phyloP scores from a whole-genome alignment of 2,113 vertebrate genomes.

The Setophaga kirtlandii region DNA sequence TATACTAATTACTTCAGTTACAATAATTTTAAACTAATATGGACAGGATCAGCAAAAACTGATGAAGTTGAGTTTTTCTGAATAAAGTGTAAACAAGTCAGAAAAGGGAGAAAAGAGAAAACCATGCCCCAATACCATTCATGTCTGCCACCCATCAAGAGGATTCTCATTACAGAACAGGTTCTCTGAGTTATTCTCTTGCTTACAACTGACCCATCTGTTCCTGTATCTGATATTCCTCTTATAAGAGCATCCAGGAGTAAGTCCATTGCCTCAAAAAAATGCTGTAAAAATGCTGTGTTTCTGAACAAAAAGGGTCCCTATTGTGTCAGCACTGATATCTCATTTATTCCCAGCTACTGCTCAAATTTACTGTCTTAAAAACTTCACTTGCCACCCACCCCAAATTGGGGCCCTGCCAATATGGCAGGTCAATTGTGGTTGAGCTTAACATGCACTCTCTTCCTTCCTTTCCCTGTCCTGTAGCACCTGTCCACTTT shows the following conservation, averaged over 20 bases:
- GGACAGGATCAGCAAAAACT: neutral
- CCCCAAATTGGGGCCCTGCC: fast-evolving
- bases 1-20: neutral
- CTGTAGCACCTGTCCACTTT: neutral
- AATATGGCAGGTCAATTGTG: fast-evolving
- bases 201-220: neutral
- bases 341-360: neutral
- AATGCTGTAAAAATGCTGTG: neutral
- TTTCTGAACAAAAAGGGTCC: neutral
- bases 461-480: neutral
- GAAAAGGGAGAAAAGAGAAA: neutral
- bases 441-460: neutral
- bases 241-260: neutral
- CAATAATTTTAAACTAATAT: neutral
- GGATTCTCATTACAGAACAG: neutral
- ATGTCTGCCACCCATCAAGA: neutral
- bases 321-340: neutral
- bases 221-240: neutral
- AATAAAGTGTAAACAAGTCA: neutral
- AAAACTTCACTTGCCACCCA: neutral
- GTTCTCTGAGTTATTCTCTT: neutral
- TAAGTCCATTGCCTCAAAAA: neutral
- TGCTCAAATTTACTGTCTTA: neutral
- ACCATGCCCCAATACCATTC: neutral
- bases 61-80: neutral